Percentiles rank a stretch among this genome's conserved stretches.
phyloP scores from a whole-genome alignment of 2,888 invertebrate genomes.

The Lamellibrachia columna region DNA sequence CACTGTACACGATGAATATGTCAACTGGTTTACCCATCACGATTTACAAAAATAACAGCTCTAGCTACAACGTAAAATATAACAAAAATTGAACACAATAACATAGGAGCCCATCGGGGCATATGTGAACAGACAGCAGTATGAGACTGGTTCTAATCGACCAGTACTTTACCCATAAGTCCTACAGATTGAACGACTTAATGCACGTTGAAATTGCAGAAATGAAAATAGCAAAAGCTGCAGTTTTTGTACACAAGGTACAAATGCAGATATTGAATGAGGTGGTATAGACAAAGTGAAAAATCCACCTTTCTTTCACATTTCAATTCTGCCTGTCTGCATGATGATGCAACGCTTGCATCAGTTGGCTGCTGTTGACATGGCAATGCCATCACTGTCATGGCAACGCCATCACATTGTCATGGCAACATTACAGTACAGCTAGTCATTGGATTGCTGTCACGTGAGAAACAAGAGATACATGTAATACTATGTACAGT shows the following conservation, averaged over 20 bases:
- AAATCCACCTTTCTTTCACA: no score
- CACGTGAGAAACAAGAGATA: not conserved
- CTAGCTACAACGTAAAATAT: not conserved
- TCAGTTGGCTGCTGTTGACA: not conserved
- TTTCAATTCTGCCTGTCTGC: no score
- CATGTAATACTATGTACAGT: not conserved
- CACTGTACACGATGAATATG: not conserved
- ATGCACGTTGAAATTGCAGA: not conserved
- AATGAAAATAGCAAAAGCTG: not conserved
- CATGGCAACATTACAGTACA: constrained; percentile 6
- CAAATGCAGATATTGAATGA: not conserved
- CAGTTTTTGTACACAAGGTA: not conserved
- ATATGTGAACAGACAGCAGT: not conserved
- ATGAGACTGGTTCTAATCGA: not conserved
- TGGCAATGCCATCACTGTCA: constrained; percentile 10
- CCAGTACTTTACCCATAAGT: not conserved
- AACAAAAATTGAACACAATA: not conserved
- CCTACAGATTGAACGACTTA: constrained; percentile 7
- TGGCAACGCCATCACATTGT: not conserved
- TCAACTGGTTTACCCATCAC: not conserved
- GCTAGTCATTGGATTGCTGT: not conserved
- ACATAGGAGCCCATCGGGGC: not conserved
- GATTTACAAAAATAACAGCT: not conserved
- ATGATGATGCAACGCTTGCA: no score
- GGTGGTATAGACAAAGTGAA: not conserved